A percentile compares a stretch with the other conserved stretches of the same genome.
Conservation (phyloP, 2,113 vertebrate species). For the Indicator indicator region DNA sequence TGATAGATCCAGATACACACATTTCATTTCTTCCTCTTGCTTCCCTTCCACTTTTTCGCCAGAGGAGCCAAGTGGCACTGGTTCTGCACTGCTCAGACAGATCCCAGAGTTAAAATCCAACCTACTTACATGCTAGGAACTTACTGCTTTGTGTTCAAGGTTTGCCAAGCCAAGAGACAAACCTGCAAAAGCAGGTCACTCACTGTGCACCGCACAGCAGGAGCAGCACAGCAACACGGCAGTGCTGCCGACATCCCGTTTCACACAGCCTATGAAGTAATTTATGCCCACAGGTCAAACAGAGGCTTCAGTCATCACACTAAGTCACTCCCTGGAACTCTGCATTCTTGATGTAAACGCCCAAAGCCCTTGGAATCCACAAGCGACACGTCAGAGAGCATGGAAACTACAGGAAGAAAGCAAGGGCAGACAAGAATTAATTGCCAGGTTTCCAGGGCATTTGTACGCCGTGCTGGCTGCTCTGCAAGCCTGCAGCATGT, state of each 20-base stretch:
- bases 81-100: neutral
- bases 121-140: neutral
- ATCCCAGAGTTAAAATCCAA: neutral
- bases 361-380: conserved; percentile 5
- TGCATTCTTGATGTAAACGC: conserved; percentile 42
- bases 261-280: neutral
- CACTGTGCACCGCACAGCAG: neutral
- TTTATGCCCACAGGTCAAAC: conserved; percentile 40
- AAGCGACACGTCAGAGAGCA: conserved; percentile 9
- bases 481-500: conserved; percentile 22
- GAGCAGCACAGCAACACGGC: accelerated
- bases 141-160: neutral
- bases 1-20: accelerated
- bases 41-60: neutral
- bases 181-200: neutral
- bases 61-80: neutral
- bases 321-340: conserved; percentile 26
- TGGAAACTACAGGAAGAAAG: conserved; percentile 6
- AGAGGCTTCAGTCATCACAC: neutral
- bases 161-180: neutral
- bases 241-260: neutral
- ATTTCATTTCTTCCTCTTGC: conserved; percentile 4
- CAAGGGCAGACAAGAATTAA: neutral
- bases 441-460: conserved; percentile 53
- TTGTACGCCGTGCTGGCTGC: neutral